phyloP scores from a whole-genome alignment of 2,888 invertebrate genomes.

The Drosophila neotestacea region DNA sequence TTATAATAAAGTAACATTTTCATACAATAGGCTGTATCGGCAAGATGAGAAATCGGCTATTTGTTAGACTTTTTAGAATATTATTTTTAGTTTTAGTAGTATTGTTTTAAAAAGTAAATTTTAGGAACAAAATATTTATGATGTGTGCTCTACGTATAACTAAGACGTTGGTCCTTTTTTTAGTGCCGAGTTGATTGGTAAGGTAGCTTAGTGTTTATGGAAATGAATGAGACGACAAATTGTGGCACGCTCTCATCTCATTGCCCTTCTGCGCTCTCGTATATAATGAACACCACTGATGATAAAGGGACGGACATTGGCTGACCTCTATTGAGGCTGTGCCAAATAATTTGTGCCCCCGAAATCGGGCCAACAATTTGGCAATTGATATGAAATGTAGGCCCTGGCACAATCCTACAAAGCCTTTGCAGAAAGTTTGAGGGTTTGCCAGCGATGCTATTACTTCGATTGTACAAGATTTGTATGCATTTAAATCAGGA shows the following conservation, averaged over 20 bases:
- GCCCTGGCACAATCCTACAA: constrained; percentile 3
- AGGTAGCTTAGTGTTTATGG: constrained; percentile 52
- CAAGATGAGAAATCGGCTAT: too few species aligned
- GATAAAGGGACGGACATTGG: background rate
- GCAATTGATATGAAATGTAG: constrained; percentile 34
- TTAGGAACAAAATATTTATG: too few species aligned
- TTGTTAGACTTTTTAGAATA: too few species aligned
- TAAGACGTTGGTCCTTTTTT: too few species aligned
- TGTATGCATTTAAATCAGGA: background rate
- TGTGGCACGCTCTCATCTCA: constrained; percentile 22
- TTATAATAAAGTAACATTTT: too few species aligned
- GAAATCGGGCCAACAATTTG: constrained; percentile 47
- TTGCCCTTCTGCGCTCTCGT: background rate
- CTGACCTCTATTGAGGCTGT: background rate
- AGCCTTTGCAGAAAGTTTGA: background rate
- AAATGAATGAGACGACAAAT: constrained; percentile 62
- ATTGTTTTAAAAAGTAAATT: too few species aligned
- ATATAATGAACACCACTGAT: constrained; percentile 62
- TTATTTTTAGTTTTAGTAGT: too few species aligned
- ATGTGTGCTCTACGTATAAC: too few species aligned
- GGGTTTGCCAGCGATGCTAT: constrained; percentile 36
- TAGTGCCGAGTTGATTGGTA: too few species aligned
- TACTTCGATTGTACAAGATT: constrained; percentile 7
- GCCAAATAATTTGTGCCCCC: constrained; percentile 49
- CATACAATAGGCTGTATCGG: too few species aligned